These are phyloP conservation scores for Acanthisitta chloris DNA, from an alignment of 2,113 vertebrate genomes.

Conservation along the genomic window DNA sequence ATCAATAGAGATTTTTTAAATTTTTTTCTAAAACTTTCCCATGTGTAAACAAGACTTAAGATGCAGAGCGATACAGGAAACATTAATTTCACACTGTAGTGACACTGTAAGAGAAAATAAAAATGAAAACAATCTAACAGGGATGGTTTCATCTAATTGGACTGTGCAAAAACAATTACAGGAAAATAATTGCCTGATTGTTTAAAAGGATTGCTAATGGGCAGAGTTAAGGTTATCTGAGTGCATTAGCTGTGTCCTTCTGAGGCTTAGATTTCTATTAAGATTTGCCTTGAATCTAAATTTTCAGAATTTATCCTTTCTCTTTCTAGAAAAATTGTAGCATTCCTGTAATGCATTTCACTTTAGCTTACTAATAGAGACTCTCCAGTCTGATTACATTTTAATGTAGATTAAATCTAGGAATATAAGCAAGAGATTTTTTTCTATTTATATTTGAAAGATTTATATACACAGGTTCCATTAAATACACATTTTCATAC, in stretches of 20 bases:
- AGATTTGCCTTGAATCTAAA: slow-evolving; percentile 45
- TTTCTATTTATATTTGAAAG: not conserved
- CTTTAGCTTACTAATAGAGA: not conserved
- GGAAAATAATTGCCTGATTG: slow-evolving; percentile 57
- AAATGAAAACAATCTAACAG: slow-evolving; percentile 46
- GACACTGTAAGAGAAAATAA: slow-evolving; percentile 22
- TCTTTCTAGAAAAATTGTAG: not conserved
- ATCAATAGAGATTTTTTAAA: not conserved
- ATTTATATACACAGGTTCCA: not conserved
- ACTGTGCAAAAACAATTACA: slow-evolving; percentile 50
- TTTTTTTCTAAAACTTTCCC: not conserved
- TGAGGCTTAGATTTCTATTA: slow-evolving; percentile 50
- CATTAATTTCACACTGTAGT: slow-evolving; percentile 48
- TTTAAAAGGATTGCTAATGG: slow-evolving; percentile 56
- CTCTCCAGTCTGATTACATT: not conserved
- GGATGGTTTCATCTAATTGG: slow-evolving; percentile 44
- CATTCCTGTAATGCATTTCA: not conserved
- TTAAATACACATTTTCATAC: not conserved
- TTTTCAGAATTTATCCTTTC: slow-evolving; percentile 43
- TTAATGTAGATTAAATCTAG: slow-evolving; percentile 1
- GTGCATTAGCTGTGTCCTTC: slow-evolving; percentile 16
- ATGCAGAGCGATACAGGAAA: not conserved
- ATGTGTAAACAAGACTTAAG: slow-evolving; percentile 29
- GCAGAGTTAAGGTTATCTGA: slow-evolving; percentile 46
- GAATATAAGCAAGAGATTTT: not conserved